Evolutionary conservation across 2,888 invertebrate species (phyloP).

Genomic region (Ormyrus rosae): DNA sequence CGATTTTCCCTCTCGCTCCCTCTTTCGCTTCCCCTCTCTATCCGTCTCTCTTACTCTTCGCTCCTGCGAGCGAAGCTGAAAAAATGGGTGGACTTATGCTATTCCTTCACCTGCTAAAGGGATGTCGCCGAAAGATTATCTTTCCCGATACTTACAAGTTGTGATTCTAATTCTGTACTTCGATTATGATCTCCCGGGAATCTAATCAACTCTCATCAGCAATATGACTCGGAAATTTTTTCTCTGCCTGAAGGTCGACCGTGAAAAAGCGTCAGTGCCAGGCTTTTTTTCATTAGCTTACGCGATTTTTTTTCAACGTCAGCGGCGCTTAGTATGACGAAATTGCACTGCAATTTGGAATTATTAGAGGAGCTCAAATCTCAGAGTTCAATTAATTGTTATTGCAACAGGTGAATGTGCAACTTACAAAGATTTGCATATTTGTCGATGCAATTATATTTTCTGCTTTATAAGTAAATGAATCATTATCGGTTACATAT

Average conservation of each 20-base stretch:
- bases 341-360: neutral
- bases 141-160: no score
- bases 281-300: slow-evolving; percentile 24
- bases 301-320: slow-evolving; percentile 23
- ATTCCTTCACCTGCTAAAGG: slow-evolving; percentile 16
- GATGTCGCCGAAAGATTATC: neutral
- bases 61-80: slow-evolving; percentile 7
- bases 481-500: neutral
- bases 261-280: slow-evolving; percentile 11
- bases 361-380: neutral
- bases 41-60: neutral
- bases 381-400: slow-evolving; percentile 31
- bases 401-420: slow-evolving; percentile 46
- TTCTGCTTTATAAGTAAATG: neutral
- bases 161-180: neutral
- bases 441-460: neutral
- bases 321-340: neutral
- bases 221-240: slow-evolving; percentile 26
- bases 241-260: slow-evolving; percentile 40
- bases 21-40: neutral
- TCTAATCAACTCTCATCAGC: slow-evolving; percentile 4
- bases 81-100: slow-evolving; percentile 51
- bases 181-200: slow-evolving; percentile 9
- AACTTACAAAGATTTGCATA: neutral
- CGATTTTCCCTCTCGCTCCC: slow-evolving; percentile 35